Conservation (phyloP, 2,888 invertebrate genomes). For the Diarsia rubi region DNA sequence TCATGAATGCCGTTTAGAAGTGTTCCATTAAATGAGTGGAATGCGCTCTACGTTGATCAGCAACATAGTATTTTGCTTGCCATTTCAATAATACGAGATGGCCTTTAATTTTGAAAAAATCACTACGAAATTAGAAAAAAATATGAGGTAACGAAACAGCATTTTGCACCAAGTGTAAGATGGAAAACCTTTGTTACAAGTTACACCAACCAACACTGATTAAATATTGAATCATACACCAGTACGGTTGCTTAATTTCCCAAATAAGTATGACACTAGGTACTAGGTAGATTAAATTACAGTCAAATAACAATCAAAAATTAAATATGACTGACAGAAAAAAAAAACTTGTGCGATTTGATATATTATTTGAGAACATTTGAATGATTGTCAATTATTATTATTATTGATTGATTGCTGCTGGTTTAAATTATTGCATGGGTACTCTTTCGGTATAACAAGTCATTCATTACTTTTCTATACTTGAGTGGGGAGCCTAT, state of each 20-base stretch:
- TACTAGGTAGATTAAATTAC: neutral
- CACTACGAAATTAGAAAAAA: neutral
- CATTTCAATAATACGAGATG: neutral
- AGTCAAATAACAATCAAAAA: conserved; percentile 14
- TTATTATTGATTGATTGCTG: neutral
- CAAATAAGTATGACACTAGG: conserved; percentile 4
- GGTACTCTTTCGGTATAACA: neutral
- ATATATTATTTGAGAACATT: neutral
- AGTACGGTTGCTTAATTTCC: neutral
- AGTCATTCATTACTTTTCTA: neutral
- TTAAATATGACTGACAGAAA: neutral
- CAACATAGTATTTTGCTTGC: too few relatives aligned
- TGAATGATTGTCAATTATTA: neutral
- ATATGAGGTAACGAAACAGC: neutral
- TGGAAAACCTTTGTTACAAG: neutral
- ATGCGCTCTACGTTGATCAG: neutral
- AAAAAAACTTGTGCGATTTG: neutral
- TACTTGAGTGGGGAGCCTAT: conserved; percentile 45
- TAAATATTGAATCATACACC: neutral
- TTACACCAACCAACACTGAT: neutral
- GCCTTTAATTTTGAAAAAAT: neutral
- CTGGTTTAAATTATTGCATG: neutral
- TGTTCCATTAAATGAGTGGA: neutral
- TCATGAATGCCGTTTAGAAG: neutral
- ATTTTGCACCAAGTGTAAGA: neutral